phyloP scores from a whole-genome alignment of 2,113 vertebrate genomes.

The Oxyruncus cristatus region DNA sequence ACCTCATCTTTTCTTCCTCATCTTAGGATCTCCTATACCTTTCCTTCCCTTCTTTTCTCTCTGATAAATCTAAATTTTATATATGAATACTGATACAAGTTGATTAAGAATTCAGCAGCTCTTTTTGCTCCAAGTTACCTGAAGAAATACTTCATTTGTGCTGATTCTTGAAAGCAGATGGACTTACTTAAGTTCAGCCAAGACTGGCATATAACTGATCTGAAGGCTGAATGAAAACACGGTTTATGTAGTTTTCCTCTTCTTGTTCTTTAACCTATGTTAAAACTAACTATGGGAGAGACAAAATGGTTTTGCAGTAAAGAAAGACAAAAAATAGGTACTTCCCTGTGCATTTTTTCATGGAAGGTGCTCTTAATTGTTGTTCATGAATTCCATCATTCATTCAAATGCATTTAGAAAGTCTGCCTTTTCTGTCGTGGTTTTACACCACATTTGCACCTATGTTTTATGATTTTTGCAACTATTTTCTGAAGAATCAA shows the following conservation, averaged over 20 bases:
- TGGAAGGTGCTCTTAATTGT: background rate
- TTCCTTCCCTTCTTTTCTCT: background rate
- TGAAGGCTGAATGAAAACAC: background rate
- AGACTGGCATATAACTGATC: background rate
- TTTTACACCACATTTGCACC: background rate
- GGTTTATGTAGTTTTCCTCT: background rate
- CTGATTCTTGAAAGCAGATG: background rate
- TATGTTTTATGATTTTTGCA: background rate
- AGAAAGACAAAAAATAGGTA: background rate
- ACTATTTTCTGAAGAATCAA: background rate
- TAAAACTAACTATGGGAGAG: background rate
- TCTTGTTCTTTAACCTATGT: background rate
- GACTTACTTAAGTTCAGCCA: background rate
- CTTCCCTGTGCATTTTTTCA: background rate
- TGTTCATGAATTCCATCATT: background rate
- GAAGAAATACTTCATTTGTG: background rate
- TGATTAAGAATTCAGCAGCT: background rate
- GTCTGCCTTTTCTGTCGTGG: background rate
- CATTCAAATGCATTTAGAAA: background rate
- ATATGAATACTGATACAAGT: background rate
- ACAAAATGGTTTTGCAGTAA: background rate
- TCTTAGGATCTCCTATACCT: background rate
- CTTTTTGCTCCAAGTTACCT: background rate
- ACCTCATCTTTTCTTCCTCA: background rate
- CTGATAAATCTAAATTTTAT: background rate